phyloP scores from a whole-genome alignment of 2,888 invertebrate species.

The Acleris laterana region DNA sequence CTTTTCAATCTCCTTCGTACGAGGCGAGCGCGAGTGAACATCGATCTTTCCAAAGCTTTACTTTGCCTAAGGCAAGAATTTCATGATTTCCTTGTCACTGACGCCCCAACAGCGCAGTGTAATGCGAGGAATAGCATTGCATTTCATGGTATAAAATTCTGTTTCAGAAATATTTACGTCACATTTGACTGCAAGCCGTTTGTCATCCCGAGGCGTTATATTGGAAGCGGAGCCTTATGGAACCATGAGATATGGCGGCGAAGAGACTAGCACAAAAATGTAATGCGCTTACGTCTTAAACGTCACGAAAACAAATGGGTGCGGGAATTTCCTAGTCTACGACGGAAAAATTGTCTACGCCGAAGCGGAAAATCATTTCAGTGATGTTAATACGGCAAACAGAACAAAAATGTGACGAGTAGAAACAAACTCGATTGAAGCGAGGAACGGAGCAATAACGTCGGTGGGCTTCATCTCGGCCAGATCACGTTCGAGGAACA shows the following conservation, averaged over 20 bases:
- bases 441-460: constrained; percentile 71
- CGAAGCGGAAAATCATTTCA: constrained; percentile 61
- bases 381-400: constrained; percentile 61
- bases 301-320: constrained; percentile 65
- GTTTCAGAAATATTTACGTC: constrained; percentile 57
- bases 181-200: constrained; percentile 62
- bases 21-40: constrained; percentile 49
- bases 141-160: constrained; percentile 42
- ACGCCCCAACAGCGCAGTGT: constrained; percentile 17
- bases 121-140: constrained; percentile 38
- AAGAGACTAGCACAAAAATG: constrained; percentile 64
- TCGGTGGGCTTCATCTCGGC: constrained; percentile 74
- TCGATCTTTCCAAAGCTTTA: constrained; percentile 50
- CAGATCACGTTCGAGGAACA: constrained; percentile 81
- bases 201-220: constrained; percentile 64
- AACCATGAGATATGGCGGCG: constrained; percentile 63
- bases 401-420: constrained; percentile 63
- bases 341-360: constrained; percentile 49
- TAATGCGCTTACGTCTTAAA: constrained; percentile 67
- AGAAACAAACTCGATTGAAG: constrained; percentile 72
- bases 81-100: constrained; percentile 36
- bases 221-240: constrained; percentile 66
- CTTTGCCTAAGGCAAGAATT: constrained; percentile 44
- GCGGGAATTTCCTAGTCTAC: constrained; percentile 53
- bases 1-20: constrained; percentile 57